phyloP scores from a whole-genome alignment of 2,113 vertebrate species.

The Andinoacara biseriatus region DNA sequence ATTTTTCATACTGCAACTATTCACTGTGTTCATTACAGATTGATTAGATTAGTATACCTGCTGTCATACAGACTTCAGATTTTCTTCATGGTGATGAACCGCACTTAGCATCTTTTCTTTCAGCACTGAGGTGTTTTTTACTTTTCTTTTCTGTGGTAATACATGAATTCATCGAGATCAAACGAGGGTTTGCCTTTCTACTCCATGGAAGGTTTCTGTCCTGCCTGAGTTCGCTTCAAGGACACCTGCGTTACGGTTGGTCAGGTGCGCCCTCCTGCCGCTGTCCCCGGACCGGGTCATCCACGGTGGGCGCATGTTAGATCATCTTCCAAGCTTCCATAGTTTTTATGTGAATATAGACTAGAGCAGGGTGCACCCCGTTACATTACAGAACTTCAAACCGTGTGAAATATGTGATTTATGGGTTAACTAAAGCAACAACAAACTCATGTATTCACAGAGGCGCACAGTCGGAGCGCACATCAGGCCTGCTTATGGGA shows the following conservation, averaged over 20 bases:
- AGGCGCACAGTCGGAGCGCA: not conserved
- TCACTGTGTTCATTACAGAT: not conserved
- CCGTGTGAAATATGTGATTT: not conserved
- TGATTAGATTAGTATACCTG: not conserved
- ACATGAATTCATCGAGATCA: not conserved
- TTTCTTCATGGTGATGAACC: not conserved
- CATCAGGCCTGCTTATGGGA: not conserved
- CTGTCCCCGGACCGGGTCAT: not conserved
- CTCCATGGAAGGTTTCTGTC: too few species aligned
- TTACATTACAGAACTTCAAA: not conserved
- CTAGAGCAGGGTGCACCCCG: not conserved
- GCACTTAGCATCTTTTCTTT: not conserved
- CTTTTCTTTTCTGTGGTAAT: not conserved
- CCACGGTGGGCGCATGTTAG: not conserved
- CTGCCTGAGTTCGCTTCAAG: not conserved
- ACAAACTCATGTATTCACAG: not conserved
- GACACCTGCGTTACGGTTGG: too few species aligned
- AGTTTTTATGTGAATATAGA: not conserved
- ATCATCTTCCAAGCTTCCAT: not conserved
- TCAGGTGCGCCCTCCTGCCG: not conserved
- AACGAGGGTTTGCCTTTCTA: not conserved
- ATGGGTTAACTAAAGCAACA: not conserved
- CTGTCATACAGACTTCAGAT: not conserved
- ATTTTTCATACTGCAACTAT: too few species aligned
- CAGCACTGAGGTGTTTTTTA: not conserved